These are phyloP conservation scores for Geococcyx californianus DNA, from an alignment of 2,113 vertebrate genomes.

Conservation along the genomic window DNA sequence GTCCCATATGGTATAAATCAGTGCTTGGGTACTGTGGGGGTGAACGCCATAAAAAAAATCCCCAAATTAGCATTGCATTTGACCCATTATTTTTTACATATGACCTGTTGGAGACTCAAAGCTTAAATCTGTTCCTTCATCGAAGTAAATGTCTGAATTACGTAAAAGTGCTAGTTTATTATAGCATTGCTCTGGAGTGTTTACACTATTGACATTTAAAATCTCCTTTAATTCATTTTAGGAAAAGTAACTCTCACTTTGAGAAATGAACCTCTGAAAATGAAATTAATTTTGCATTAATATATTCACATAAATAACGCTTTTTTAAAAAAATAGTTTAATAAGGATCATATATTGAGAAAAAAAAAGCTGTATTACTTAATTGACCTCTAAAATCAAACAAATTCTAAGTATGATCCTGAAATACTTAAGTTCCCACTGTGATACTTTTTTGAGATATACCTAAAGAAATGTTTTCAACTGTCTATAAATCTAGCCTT, in stretches of 20 bases:
- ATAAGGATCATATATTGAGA: background rate
- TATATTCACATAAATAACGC: background rate
- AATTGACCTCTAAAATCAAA: background rate
- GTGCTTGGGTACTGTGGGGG: accelerated
- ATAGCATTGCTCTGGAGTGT: background rate
- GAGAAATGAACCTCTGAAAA: background rate
- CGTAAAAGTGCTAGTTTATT: background rate
- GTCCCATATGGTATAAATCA: background rate
- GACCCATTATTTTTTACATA: background rate
- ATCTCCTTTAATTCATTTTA: background rate
- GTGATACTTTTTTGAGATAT: background rate
- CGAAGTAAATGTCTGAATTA: background rate
- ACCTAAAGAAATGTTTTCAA: background rate
- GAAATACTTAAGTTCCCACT: background rate
- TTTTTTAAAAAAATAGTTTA: background rate
- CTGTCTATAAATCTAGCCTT: background rate
- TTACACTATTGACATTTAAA: background rate
- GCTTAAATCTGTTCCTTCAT: background rate
- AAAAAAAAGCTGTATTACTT: background rate
- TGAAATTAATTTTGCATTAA: background rate
- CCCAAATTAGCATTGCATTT: background rate
- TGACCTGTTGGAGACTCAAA: background rate
- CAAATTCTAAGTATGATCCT: background rate
- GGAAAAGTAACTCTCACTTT: background rate
- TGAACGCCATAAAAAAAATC: background rate